phyloP scores from a whole-genome alignment of 2,113 vertebrate genomes.

The Mixornis gularis region DNA sequence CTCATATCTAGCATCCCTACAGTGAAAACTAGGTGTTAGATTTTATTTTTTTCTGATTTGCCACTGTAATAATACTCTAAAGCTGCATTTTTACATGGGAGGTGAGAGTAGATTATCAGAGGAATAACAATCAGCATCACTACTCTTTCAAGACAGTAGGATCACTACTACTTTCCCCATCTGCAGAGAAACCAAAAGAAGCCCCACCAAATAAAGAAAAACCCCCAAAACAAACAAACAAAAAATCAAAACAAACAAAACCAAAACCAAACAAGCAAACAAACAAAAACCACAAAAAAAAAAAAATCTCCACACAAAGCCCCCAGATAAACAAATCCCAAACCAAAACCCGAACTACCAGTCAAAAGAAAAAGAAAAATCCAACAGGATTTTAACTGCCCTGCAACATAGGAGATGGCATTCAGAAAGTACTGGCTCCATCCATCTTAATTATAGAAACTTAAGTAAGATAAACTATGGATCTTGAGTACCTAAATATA shows the following conservation, averaged over 20 bases:
- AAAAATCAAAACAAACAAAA: too few species aligned
- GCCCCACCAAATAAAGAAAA: rapidly evolving
- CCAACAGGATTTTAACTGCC: not conserved
- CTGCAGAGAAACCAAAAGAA: not conserved
- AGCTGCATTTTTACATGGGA: not conserved
- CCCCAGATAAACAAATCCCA: not conserved
- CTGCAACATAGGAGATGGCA: not conserved
- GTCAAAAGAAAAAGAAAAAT: not conserved
- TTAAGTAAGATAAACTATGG: not conserved
- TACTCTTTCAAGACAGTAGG: not conserved
- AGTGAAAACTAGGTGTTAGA: not conserved
- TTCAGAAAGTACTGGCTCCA: not conserved
- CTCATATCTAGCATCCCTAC: not conserved
- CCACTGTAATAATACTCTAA: not conserved
- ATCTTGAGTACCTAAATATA: not conserved
- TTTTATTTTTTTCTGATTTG: not conserved
- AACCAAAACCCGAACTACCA: not conserved
- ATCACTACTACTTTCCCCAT: not conserved
- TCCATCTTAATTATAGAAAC: not conserved
- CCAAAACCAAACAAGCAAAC: too few species aligned
- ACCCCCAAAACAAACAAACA: too few species aligned
- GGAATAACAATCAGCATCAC: not conserved
- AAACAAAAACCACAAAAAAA: too few species aligned
- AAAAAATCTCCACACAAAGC: too few species aligned
- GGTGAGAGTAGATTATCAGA: not conserved